Evolutionary conservation across 2,113 vertebrate genomes (phyloP).

Genomic region (Taxidea taxus): DNA sequence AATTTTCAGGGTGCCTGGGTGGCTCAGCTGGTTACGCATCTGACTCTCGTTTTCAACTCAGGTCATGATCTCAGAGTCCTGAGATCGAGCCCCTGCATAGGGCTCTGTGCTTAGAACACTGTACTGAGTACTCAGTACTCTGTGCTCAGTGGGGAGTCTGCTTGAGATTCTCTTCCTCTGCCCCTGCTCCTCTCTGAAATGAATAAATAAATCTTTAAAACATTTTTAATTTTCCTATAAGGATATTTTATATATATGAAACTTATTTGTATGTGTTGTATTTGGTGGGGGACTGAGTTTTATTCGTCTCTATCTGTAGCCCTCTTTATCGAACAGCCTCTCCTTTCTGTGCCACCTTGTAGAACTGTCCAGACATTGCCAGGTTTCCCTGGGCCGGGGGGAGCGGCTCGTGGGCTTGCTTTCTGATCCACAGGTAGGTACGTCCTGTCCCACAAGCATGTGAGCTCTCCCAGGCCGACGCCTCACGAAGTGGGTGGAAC

Average conservation of each 20-base stretch:
- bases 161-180: background rate
- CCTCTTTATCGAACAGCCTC: background rate
- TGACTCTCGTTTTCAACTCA: background rate
- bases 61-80: background rate
- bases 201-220: background rate
- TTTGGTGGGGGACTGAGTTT: background rate
- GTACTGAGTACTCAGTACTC: too few species aligned
- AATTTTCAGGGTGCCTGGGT: background rate
- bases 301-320: background rate
- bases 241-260: background rate
- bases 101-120: too few species aligned
- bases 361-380: background rate
- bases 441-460: background rate
- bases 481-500: background rate
- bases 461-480: background rate
- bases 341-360: background rate
- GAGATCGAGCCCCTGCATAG: background rate
- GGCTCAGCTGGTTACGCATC: background rate
- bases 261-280: background rate
- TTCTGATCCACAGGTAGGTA: background rate
- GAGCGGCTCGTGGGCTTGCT: background rate
- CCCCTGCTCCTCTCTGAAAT: background rate
- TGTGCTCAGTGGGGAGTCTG: background rate
- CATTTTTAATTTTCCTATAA: background rate
- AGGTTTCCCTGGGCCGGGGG: background rate